Evolutionary conservation across 2,797 vertebrate genomes (phyloP).

Genomic region (Uromys caudimaculatus): DNA sequence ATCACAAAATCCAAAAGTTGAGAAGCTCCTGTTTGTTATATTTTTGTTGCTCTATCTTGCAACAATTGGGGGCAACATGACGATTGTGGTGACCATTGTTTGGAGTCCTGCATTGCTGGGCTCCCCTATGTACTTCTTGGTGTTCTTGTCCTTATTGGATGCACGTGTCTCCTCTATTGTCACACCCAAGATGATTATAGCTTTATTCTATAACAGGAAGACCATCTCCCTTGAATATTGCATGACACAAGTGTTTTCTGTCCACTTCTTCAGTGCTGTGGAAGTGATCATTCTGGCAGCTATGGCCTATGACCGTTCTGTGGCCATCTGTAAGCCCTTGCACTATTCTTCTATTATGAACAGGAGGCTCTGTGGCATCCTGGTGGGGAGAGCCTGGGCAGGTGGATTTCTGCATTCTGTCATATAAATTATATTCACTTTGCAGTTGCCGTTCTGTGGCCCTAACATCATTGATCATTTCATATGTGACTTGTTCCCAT

Average conservation of each 20-base stretch:
- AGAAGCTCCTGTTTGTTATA: not conserved
- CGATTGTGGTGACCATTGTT: conserved; percentile 12
- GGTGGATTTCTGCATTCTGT: not conserved
- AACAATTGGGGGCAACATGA: not conserved
- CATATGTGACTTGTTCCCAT: not conserved
- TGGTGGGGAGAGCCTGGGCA: not conserved
- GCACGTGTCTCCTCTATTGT: conserved; percentile 65
- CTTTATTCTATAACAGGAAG: conserved; percentile 58
- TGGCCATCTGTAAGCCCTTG: conserved; percentile 78
- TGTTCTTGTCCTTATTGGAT: conserved; percentile 76
- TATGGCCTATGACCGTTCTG: conserved; percentile 81
- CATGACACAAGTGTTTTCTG: conserved; percentile 70
- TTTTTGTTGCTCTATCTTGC: conserved; percentile 54
- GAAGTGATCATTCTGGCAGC: conserved; percentile 68
- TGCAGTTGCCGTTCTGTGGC: not conserved
- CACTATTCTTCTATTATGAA: not conserved
- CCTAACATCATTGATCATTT: not conserved
- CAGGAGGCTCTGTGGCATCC: not conserved
- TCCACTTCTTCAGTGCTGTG: conserved; percentile 1
- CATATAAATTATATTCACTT: not conserved
- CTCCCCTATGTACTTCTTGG: conserved; percentile 73
- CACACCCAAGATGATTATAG: conserved; percentile 67
- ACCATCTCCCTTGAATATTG: conserved; percentile 74
- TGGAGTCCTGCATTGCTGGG: conserved; percentile 14
- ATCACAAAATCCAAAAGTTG: not conserved